phyloP scores from a whole-genome alignment of 2,888 invertebrate species.

The Laspeyria flexula region DNA sequence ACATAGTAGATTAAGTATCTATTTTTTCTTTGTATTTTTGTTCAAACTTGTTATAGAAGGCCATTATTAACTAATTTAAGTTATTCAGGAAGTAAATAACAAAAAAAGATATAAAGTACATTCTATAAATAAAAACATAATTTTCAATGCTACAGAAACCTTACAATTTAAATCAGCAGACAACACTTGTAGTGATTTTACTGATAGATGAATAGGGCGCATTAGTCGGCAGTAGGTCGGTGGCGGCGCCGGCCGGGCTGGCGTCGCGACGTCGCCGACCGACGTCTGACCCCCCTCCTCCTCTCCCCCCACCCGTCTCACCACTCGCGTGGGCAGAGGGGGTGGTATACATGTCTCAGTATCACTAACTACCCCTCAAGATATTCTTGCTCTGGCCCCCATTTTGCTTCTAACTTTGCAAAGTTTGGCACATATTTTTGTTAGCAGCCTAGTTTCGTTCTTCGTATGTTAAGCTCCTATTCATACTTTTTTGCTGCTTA shows the following conservation, averaged over 20 bases:
- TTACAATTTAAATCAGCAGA: constrained; percentile 37
- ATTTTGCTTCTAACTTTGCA: constrained; percentile 17
- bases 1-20: too few relatives aligned
- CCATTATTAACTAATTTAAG: neutral
- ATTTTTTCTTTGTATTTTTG: too few relatives aligned
- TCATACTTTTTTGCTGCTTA: too few relatives aligned
- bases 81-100: neutral
- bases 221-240: constrained; percentile 47
- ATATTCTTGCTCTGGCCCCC: constrained; percentile 27
- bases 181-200: constrained; percentile 37
- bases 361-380: constrained; percentile 32
- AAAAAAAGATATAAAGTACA: neutral
- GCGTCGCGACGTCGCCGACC: constrained; percentile 80
- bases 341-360: constrained; percentile 33
- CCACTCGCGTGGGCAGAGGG: constrained; percentile 20
- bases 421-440: constrained; percentile 19
- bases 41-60: too few relatives aligned
- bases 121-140: neutral
- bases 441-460: neutral
- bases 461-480: too few relatives aligned
- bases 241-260: constrained; percentile 78
- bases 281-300: constrained; percentile 38
- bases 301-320: constrained; percentile 31
- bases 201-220: constrained; percentile 45
- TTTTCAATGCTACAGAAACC: constrained; percentile 27